Evolutionary conservation across 2,797 vertebrate genomes (phyloP), one percentile per base, ranked within the genome.

Genomic region (Pygocentrus nattereri): DNA sequence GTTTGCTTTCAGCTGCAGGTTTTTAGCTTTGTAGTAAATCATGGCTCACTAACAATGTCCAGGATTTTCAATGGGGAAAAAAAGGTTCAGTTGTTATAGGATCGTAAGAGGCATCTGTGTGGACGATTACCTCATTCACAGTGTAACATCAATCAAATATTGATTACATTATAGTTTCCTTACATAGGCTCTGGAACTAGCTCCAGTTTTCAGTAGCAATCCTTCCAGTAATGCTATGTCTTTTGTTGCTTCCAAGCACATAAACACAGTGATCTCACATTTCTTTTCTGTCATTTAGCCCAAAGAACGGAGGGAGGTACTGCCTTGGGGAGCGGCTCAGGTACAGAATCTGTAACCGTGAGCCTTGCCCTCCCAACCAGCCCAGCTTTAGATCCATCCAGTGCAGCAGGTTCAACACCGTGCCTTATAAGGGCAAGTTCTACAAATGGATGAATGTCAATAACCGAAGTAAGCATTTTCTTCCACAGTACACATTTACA

Each of bases 261-360:
- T 31, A 30, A 73, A 73, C 50, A 27, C 59, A 73, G 23, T n/a
- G 23, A 41, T 25, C 25, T 61, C 18, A 41, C 44, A 70, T 70
- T 76, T 54, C 64, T 19, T 69, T 27, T 77, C 19, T 67, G 47
- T 80, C 19, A 27, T 81, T 54, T 87, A 99, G 98, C 64, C 98
- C 98, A 0, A 96, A 91, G 84, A 89, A 97, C 15, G 94, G 95
- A 19, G 98, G 98, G 56, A 94, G 85, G 74, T 99, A 97, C 88
- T 99, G 98, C 83, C 90, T 98, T 1, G 98, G 98, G 1, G 96
- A 98, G 79, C 92, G 98, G 30, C 95, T 89, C 15, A 90, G 96
- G 62, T 95, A 95, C 89, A 93, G 92, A 44, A 91, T 96, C 49
- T 99, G 98, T 88, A 96, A 93, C 84, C 64, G 81, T 3, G 58